These are phyloP conservation scores for Brachycybe producta DNA, from an alignment of 2,888 invertebrate genomes.

Conservation along the genomic window DNA sequence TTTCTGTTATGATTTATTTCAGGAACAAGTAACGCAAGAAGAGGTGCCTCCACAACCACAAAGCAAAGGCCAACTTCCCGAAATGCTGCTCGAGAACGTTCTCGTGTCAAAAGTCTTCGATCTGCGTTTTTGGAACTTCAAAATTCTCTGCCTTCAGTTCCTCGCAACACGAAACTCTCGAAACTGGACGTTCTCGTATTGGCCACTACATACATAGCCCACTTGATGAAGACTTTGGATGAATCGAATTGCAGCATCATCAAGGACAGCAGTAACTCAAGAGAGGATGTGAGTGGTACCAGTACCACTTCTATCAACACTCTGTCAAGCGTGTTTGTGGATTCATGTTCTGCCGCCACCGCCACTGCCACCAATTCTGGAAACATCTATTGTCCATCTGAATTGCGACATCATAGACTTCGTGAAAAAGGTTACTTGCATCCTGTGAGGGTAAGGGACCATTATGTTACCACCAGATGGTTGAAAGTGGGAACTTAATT, in stretches of 20 bases:
- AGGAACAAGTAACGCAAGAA: too few relatives aligned
- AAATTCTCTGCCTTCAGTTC: conserved; percentile 18
- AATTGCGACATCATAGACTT: conserved; percentile 7
- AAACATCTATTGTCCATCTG: neutral
- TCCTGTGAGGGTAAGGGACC: conserved; percentile 12
- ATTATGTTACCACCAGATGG: neutral
- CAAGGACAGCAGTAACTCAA: neutral
- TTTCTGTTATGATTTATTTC: too few relatives aligned
- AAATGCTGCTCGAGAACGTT: conserved; percentile 18
- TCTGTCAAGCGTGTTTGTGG: neutral
- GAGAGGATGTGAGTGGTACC: neutral
- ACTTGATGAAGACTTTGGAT: conserved; percentile 41
- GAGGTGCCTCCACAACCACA: too few relatives aligned
- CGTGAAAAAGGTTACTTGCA: conserved; percentile 15
- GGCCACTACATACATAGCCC: conserved; percentile 87
- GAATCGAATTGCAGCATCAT: too few relatives aligned
- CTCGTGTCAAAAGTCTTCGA: conserved; percentile 17
- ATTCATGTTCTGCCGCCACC: neutral
- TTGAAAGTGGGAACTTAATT: neutral
- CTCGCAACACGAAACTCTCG: conserved; percentile 43
- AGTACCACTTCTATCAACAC: neutral
- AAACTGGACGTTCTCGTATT: conserved; percentile 84
- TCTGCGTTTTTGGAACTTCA: conserved; percentile 16
- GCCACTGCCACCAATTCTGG: neutral
- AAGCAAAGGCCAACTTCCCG: conserved; percentile 13